Evolutionary conservation across 92 coral and sea anemone genomes (phyloP).

Genomic region (Phenganax subtilis): DNA sequence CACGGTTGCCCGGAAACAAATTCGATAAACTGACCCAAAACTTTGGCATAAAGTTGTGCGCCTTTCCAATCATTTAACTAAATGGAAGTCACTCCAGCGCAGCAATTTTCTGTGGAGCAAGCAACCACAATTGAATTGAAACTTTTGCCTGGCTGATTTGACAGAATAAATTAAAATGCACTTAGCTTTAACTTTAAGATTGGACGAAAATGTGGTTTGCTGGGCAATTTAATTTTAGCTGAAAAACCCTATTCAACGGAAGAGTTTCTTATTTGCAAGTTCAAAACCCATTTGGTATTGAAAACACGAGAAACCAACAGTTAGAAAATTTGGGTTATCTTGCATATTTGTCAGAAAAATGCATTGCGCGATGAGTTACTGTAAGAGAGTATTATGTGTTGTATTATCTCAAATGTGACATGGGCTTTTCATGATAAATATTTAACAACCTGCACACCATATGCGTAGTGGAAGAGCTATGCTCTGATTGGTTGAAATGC

Average conservation of each 20-base stretch:
- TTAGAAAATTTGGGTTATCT: not conserved
- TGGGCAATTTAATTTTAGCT: not conserved
- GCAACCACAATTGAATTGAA: too few relatives aligned
- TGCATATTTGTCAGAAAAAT: not conserved
- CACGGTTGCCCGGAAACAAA: slow-evolving; percentile 30
- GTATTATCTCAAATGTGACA: slow-evolving; percentile 35
- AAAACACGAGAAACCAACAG: not conserved
- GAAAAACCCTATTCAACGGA: not conserved
- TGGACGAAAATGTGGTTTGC: slow-evolving; percentile 27
- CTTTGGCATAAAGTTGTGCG: not conserved
- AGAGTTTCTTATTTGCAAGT: not conserved
- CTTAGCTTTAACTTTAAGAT: slow-evolving; percentile 20
- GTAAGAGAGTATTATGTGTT: slow-evolving; percentile 16
- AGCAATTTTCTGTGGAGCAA: too few relatives aligned
- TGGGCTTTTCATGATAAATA: slow-evolving; percentile 42
- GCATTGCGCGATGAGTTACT: slow-evolving; percentile 5
- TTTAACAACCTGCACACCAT: slow-evolving; percentile 46
- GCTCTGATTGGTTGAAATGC: slow-evolving; percentile 21
- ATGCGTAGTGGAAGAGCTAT: slow-evolving; percentile 19
- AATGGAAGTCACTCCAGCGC: too few relatives aligned
- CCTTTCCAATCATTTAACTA: not conserved
- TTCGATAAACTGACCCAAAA: not conserved
- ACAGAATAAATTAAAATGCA: slow-evolving; percentile 12
- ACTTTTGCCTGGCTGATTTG: too few relatives aligned
- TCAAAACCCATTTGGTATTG: not conserved